Conservation (phyloP, 2,888 invertebrate genomes). For the Empis stercorea region DNA sequence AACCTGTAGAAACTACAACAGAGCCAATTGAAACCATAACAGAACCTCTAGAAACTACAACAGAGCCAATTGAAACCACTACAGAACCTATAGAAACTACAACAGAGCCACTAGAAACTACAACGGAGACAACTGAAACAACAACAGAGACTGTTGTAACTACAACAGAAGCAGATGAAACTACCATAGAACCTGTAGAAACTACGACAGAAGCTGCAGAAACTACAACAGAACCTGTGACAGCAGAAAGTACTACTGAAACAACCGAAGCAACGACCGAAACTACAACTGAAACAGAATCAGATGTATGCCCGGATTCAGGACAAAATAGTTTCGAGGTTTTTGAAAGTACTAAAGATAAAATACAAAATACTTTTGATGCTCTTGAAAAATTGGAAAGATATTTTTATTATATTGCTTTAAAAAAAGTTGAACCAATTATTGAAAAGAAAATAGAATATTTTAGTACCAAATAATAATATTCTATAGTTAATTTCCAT, state of each 20-base stretch:
- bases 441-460: too few species aligned
- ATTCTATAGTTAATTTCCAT: too few species aligned
- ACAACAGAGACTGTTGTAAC: neutral
- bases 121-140: neutral
- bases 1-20: too few species aligned
- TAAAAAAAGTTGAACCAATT: too few species aligned
- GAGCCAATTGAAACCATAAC: too few species aligned
- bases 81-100: neutral
- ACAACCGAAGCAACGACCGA: neutral
- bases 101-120: neutral
- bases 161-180: neutral
- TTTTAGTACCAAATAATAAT: too few species aligned
- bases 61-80: neutral
- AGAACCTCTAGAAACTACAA: too few species aligned
- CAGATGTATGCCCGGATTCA: neutral
- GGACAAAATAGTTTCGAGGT: too few species aligned
- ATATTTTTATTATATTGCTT: too few species aligned
- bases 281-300: neutral
- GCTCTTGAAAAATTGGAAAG: too few species aligned
- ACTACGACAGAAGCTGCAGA: neutral
- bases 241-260: neutral
- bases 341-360: too few species aligned
- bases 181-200: neutral
- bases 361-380: too few species aligned
- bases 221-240: neutral